Evolutionary conservation across 2,113 vertebrate species (phyloP).

Genomic region (Tiliqua scincoides): DNA sequence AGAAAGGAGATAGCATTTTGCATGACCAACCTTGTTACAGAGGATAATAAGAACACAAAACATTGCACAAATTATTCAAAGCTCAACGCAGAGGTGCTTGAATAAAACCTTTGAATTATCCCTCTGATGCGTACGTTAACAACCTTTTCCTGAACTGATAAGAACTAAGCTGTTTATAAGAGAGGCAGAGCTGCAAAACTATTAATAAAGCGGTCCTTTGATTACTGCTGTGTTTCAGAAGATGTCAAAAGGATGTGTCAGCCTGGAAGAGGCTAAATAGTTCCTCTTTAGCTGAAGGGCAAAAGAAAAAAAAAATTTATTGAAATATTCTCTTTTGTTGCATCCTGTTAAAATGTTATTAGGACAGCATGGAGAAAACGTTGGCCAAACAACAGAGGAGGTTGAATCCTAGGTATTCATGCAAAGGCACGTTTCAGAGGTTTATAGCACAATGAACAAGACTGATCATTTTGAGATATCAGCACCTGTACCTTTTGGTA

Average conservation of each 20-base stretch:
- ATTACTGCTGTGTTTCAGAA: slow-evolving; percentile 52
- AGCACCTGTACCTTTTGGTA: slow-evolving; percentile 6
- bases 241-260: slow-evolving; percentile 58
- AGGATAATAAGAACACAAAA: background rate
- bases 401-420: slow-evolving; percentile 51
- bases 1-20: background rate
- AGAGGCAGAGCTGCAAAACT: slow-evolving; percentile 56
- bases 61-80: background rate
- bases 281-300: slow-evolving; percentile 55
- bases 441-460: slow-evolving; percentile 33
- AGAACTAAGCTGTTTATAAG: slow-evolving; percentile 46
- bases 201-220: slow-evolving; percentile 44
- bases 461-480: slow-evolving; percentile 20
- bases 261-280: slow-evolving; percentile 63
- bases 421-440: slow-evolving; percentile 45
- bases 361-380: slow-evolving; percentile 55
- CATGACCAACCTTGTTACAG: slow-evolving; percentile 1
- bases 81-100: background rate
- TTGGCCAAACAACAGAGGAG: slow-evolving; percentile 54
- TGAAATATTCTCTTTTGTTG: slow-evolving; percentile 56
- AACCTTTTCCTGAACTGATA: slow-evolving; percentile 51
- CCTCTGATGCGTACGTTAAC: slow-evolving; percentile 54
- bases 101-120: slow-evolving; percentile 45
- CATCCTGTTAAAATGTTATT: slow-evolving; percentile 67
- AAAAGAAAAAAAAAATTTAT: slow-evolving; percentile 46